Evolutionary conservation across 2,797 vertebrate species (phyloP), one percentile per base, ranked within the genome.

Genomic region (Poeciliopsis presidionis): DNA sequence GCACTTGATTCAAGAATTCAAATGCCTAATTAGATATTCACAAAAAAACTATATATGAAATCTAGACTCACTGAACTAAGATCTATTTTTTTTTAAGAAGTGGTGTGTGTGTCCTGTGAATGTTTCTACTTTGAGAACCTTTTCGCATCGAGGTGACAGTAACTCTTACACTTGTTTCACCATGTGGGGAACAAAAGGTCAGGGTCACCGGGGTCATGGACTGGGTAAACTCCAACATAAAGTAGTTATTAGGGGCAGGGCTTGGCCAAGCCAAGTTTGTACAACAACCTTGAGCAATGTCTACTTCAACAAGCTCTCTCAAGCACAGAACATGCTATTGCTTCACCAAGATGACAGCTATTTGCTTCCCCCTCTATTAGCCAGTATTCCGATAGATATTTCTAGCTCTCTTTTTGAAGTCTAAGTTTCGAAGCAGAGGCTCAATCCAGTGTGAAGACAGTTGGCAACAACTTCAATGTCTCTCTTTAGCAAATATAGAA

Each of bases 241-340:
- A 8, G 33, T 36, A 14, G 20, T 4, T 53, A 39, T 11, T 46
- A 41, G 1, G 7, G 16, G 0, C 3, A 45, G 5, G 70, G 76
- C 53, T 81, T 75, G 45, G 49, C 49, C 39, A 57, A 85, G 33
- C 7, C 7, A 51, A 0, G 5, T 75, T 57, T 80, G 36, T 57
- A 53, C 75, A 79, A 39, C 33, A 20, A 51, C 59, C 63, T 77
- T 78, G 53, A 87, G 78, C 47, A 84, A 77, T 13, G 47, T 4
- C 20, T 33, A 9, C 83, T 78, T 75, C 65, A 73, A 59, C 57
- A 45, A 77, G 2, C 9, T 12, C 28, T 13, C 2, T 47, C 30
- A 82, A 72, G 75, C 12, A 46, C 2, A 77, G 16, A 77, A 0
- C 45, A 41, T 25, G 25, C 41, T 2, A 28, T 11, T 75, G 18